A percentile compares a stretch with the other conserved stretches of the same genome.
Conservation (phyloP, 2,888 invertebrate genomes). For the Yponomeuta evonymella region DNA sequence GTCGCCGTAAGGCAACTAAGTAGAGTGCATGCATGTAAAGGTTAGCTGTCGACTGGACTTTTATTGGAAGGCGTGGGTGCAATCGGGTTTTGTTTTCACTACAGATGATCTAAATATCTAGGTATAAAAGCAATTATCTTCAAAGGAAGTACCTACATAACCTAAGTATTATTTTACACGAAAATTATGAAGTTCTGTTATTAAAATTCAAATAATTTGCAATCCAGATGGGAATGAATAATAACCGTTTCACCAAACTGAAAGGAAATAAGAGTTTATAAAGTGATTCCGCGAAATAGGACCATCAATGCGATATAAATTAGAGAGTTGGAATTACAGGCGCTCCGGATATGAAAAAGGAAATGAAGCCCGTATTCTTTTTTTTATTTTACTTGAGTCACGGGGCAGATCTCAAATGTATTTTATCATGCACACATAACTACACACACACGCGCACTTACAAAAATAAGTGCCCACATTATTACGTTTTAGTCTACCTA, state of each 20-base stretch:
- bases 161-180: too few relatives aligned
- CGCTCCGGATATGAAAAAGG: constrained; percentile 40
- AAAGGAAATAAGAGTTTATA: constrained; percentile 5
- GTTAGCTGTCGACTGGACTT: too few relatives aligned
- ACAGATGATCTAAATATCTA: too few relatives aligned
- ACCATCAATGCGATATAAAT: constrained; percentile 3
- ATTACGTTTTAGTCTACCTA: background rate
- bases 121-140: too few relatives aligned
- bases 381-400: constrained; percentile 11
- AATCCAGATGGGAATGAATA: background rate
- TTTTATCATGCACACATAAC: background rate
- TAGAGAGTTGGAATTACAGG: constrained; percentile 27
- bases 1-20: too few relatives aligned
- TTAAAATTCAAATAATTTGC: background rate
- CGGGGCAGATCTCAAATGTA: background rate
- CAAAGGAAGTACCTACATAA: too few relatives aligned
- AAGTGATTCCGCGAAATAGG: constrained; percentile 5
- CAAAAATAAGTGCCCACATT: background rate
- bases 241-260: background rate
- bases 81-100: too few relatives aligned
- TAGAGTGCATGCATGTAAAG: too few relatives aligned
- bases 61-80: too few relatives aligned
- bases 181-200: too few relatives aligned
- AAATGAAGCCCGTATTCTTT: constrained; percentile 32
- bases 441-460: background rate